phyloP scores from a whole-genome alignment of 2,113 vertebrate genomes.

The Chloropsis hardwickii region DNA sequence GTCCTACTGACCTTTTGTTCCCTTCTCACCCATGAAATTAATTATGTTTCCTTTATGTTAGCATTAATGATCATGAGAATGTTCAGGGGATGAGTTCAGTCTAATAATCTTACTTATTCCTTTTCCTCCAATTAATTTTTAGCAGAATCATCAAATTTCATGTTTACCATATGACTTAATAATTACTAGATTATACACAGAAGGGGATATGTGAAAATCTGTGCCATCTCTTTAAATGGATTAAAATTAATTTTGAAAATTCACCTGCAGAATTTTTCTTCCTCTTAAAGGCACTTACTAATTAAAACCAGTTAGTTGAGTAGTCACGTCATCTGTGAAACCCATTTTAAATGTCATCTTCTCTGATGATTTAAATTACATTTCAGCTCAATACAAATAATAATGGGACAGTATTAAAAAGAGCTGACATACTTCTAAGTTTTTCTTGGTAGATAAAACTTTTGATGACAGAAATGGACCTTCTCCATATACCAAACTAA shows the following conservation, averaged over 20 bases:
- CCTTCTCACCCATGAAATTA: background rate
- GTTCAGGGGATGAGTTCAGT: background rate
- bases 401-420: background rate
- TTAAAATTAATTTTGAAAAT: background rate
- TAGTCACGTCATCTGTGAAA: background rate
- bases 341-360: background rate
- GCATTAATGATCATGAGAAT: background rate
- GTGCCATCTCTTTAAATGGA: background rate
- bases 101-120: background rate
- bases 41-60: background rate
- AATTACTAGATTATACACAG: background rate
- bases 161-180: background rate
- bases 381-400: background rate
- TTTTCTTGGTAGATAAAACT: background rate
- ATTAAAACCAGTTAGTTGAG: background rate
- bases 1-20: background rate
- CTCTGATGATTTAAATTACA: background rate
- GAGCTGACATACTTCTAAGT: background rate
- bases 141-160: background rate
- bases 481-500: background rate
- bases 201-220: background rate
- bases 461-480: background rate
- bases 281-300: background rate
- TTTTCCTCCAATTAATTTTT: background rate
- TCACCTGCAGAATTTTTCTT: background rate